phyloP scores from a whole-genome alignment of 2,888 invertebrate species.

The Dromius quadrimaculatus region DNA sequence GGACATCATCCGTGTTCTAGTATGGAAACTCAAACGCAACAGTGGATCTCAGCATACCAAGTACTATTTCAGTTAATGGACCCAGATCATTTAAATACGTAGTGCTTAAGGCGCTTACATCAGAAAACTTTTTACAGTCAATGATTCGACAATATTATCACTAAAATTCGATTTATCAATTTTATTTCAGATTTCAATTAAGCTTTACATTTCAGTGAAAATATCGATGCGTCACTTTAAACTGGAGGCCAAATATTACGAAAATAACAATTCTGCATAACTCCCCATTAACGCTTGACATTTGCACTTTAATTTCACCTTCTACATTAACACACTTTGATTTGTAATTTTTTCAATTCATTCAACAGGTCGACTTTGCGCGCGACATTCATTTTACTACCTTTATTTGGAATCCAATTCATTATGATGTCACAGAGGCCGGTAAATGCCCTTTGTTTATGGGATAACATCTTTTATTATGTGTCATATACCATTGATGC shows the following conservation, averaged over 20 bases:
- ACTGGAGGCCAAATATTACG: no score
- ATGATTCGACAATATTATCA: no score
- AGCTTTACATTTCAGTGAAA: no score
- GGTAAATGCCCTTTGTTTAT: constrained; percentile 66
- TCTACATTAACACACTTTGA: no score
- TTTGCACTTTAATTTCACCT: no score
- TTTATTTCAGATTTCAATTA: no score
- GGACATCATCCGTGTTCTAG: constrained; percentile 75
- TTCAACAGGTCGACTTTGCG: constrained; percentile 71
- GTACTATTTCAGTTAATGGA: constrained; percentile 43
- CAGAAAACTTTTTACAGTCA: no score
- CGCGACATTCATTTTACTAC: constrained; percentile 77
- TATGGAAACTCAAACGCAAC: constrained; percentile 73
- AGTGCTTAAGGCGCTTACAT: constrained; percentile 42
- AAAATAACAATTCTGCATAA: no score
- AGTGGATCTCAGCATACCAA: constrained; percentile 66
- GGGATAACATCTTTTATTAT: constrained; percentile 72
- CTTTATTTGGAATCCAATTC: constrained; percentile 78
- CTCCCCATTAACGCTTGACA: no score
- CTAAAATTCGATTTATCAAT: no score
- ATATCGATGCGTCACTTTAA: no score
- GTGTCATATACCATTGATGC: constrained; percentile 73
- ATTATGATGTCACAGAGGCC: constrained; percentile 72
- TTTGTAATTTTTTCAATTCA: constrained; percentile 55
- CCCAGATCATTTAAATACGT: constrained; percentile 53